Evolutionary conservation across 2,888 invertebrate genomes (phyloP).

Genomic region (Leptura quadrifasciata): DNA sequence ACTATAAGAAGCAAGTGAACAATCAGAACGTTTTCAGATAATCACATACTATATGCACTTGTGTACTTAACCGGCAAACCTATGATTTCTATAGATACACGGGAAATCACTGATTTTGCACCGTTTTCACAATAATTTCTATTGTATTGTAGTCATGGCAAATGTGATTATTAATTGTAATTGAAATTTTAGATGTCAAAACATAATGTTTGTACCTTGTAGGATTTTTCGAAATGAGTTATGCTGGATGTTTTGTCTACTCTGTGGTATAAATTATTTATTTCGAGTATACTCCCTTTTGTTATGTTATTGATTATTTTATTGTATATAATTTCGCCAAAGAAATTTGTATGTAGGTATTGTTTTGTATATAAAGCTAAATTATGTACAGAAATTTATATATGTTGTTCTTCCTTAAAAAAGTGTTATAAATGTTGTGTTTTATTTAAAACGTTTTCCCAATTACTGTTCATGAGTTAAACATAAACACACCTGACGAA

Average conservation of each 20-base stretch:
- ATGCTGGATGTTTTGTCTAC: conserved; percentile 28
- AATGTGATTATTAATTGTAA: conserved; percentile 55
- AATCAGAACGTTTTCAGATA: conserved; percentile 47
- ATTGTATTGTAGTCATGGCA: conserved; percentile 46
- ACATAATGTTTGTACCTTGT: conserved; percentile 68
- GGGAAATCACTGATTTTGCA: conserved; percentile 47
- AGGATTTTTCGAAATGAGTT: conserved; percentile 48
- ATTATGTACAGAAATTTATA: conserved; percentile 74
- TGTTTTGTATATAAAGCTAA: conserved; percentile 71
- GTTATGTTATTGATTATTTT: conserved; percentile 62
- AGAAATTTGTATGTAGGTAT: conserved; percentile 71
- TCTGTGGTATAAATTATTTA: conserved; percentile 31
- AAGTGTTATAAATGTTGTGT: conserved; percentile 49
- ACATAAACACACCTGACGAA: too few species aligned
- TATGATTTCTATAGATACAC: conserved; percentile 41
- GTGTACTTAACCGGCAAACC: conserved; percentile 47
- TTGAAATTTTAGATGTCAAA: conserved; percentile 37
- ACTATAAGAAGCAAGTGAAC: conserved; percentile 45
- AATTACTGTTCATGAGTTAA: too few species aligned
- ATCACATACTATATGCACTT: conserved; percentile 47
- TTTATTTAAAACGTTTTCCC: too few species aligned
- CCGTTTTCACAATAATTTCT: conserved; percentile 44
- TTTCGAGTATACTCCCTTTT: conserved; percentile 58
- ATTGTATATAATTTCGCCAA: conserved; percentile 74
- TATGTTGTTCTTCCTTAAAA: conserved; percentile 72